phyloP scores from a whole-genome alignment of 2,113 vertebrate genomes.

The Chloroceryle aenea region DNA sequence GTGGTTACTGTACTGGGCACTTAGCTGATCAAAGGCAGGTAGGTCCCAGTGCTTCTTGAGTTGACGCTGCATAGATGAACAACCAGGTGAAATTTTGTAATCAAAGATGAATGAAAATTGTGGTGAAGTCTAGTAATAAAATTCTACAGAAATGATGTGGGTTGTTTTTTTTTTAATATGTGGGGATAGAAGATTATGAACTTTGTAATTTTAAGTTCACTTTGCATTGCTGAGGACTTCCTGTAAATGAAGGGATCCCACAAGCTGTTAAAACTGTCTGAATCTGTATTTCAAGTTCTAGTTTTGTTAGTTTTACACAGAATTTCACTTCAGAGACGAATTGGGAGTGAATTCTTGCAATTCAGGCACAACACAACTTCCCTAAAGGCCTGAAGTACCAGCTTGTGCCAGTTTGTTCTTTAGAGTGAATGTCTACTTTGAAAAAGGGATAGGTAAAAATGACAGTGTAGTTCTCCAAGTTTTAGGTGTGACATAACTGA shows the following conservation, averaged over 20 bases:
- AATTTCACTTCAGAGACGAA: not conserved
- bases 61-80: not conserved
- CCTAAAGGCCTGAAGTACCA: not conserved
- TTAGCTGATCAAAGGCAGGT: not conserved
- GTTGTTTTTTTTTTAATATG: not conserved
- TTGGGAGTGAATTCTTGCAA: not conserved
- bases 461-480: not conserved
- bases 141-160: not conserved
- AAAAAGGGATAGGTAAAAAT: not conserved
- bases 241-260: not conserved
- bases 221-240: not conserved
- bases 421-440: not conserved
- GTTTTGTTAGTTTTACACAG: not conserved
- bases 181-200: not conserved
- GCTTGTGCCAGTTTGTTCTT: not conserved
- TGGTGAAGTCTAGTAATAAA: not conserved
- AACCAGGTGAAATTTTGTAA: not conserved
- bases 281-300: not conserved
- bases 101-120: not conserved
- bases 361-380: not conserved
- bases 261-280: not conserved
- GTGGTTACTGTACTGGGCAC: not conserved
- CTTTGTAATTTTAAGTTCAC: not conserved
- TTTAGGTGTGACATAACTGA: not conserved
- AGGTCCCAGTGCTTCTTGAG: not conserved